Evolutionary conservation across 37 sponge, comb jelly and placozoan species (phyloP).

Genomic region (Haliclona indistincta): DNA sequence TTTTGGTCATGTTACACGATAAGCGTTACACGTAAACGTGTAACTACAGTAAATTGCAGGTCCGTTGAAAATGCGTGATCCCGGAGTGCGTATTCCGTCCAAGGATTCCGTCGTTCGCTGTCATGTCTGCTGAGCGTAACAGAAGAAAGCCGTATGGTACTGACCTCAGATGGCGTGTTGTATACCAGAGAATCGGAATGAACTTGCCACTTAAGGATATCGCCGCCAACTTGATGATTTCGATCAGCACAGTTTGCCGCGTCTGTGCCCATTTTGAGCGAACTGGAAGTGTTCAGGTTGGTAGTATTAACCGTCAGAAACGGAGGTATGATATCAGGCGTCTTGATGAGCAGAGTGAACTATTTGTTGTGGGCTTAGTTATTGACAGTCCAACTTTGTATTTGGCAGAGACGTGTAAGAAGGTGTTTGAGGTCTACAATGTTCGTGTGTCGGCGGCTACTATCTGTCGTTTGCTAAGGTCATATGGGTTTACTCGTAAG

Average conservation of each 20-base stretch:
- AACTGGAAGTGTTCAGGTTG: not conserved
- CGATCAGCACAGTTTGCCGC: not conserved
- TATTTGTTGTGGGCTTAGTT: constrained; percentile 6
- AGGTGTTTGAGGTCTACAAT: not conserved
- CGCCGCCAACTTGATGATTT: not conserved
- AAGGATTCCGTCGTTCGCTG: no score
- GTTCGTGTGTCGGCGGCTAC: not conserved
- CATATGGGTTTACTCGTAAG: constrained; percentile 6
- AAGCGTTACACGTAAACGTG: no score
- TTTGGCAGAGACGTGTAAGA: not conserved
- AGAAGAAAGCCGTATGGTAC: no score
- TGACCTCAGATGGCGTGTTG: no score
- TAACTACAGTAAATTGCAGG: no score
- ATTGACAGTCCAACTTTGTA: constrained; percentile 3
- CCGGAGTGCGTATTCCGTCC: no score
- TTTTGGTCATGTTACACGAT: no score
- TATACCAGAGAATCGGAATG: no score
- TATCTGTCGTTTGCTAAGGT: constrained; percentile 2
- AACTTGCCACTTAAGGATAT: no score
- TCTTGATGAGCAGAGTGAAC: constrained; percentile 1
- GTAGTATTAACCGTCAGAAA: no score
- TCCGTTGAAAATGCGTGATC: no score
- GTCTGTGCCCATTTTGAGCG: not conserved
- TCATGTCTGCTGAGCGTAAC: no score
- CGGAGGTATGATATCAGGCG: not conserved